Percentiles rank a stretch among this genome's conserved stretches.
Conservation (phyloP, 2,797 vertebrate species). For the Pelobates cultripes region DNA sequence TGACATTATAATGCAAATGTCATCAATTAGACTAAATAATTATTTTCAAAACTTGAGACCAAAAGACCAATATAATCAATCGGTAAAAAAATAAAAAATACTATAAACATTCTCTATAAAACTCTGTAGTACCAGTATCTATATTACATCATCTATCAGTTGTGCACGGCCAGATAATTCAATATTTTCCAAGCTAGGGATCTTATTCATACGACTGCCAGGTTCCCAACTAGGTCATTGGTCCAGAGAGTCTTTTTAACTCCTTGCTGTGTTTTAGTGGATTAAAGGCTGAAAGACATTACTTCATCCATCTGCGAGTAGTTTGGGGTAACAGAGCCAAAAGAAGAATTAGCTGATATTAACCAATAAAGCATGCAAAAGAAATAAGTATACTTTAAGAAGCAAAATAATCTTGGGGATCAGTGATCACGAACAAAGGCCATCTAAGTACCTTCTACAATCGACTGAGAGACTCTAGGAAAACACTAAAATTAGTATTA, state of each 20-base stretch:
- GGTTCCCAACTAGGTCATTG: slow-evolving; percentile 22
- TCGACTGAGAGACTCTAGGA: slow-evolving; percentile 28
- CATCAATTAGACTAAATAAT: too few species aligned
- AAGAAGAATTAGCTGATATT: slow-evolving; percentile 61
- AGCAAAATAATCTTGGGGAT: slow-evolving; percentile 55
- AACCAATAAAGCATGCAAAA: slow-evolving; percentile 60
- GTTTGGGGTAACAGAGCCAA: slow-evolving; percentile 52
- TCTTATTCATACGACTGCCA: slow-evolving; percentile 1
- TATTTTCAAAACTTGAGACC: too few species aligned
- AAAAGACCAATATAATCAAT: too few species aligned
- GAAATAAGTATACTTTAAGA: slow-evolving; percentile 60
- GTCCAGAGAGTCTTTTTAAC: slow-evolving; percentile 17
- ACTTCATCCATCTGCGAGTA: slow-evolving; percentile 59
- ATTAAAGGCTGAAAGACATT: slow-evolving; percentile 58
- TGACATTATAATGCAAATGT: too few species aligned
- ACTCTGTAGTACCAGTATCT: neutral
- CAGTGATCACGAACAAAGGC: slow-evolving; percentile 52
- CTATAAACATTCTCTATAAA: neutral
- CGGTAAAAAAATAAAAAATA: too few species aligned
- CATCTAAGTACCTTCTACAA: slow-evolving; percentile 39
- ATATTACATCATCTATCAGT: slow-evolving; percentile 6
- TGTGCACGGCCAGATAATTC: neutral
- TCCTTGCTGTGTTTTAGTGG: slow-evolving; percentile 34
- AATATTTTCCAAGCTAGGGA: neutral
- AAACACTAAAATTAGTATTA: neutral